Base-by-base conservation (phyloP, 37 sponge, comb jelly and placozoan genomes). In the Beroe ovata region DNA sequence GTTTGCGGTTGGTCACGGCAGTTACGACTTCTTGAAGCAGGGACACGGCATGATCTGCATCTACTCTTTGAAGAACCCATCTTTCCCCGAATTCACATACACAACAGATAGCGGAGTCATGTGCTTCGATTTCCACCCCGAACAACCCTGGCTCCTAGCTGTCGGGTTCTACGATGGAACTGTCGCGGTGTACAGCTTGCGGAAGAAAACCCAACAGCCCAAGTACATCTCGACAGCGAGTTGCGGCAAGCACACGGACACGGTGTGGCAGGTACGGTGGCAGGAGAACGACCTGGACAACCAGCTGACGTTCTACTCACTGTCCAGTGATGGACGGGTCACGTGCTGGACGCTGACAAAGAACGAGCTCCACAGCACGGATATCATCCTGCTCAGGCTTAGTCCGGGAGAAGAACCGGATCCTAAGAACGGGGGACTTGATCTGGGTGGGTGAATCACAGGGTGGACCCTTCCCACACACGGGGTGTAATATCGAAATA, bases 51-150 rank as follows among this genome's bases (percentile, higher is more conserved):
- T 94, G 63, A 91, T 97, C 36, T 95, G 95, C 59, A 92, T 94
- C 89, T 91, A 95, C 89, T 94, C 99, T 26, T 90, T 97, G 34
- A 97, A 97, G 93, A 97, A 97, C 81, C 99, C 99, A 1, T 91
- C 96, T 41, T 94, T 89, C 88, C 99, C 99, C 23, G 96, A 97
- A 95, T 97, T 84, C 54, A 77, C 84, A n/a, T 95, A 90, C 88
- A 69, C 91, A 0, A 54, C 90, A 23, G 71, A 88, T 16, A 91
- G 93, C 89, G 97, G 97, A 35, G 94, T 96, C 20, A 94, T 96
- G 93, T 89, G 93, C 64, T 71, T 97, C 30, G 96, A 97, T 91
- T 92, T 93, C 29, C 94, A 97, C 72, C 93, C 93, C 0, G 93
- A 95, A 32, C 94, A 94, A 32, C 92, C 94, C 42, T 93, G 64